Base-by-base conservation (phyloP, 2,113 vertebrate genomes). In the Oryctolagus cuniculus region DNA sequence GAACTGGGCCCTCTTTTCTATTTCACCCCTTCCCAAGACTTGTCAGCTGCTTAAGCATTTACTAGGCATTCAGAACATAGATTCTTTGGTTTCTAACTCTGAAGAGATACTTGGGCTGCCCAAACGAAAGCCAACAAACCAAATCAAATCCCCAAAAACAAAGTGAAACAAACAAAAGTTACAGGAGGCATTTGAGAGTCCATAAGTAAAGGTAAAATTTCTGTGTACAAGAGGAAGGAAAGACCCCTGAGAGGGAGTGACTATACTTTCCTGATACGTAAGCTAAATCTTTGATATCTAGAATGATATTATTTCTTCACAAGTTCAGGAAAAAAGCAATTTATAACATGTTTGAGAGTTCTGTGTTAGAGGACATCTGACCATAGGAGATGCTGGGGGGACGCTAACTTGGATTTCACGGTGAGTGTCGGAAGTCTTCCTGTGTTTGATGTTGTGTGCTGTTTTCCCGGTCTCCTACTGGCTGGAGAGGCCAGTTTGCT, bases 41-140 rank as follows among this genome's bases (percentile, higher is more conserved):
- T 69, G 31, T 66, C 78, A 67, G 24, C 36, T 90, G 34, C 77
- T 73, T 83, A 83, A 72, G 11, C 64, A 93, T 83, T 84, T 87
- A 87, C 64, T 63, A 66, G 69, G 1, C 19, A 88, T 81, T 55
- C 67, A 85, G n/a, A 80, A 93, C 61, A 89, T 53, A 75, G 51
- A 93, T 66, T 83, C 10, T 88, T 93, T 81, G 64, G 22, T 87
- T 93, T 74, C 12, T 53, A 87, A 64, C 38, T 82, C 73, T n/a
- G 79, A 80, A 75, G 67, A 82, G 51, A 95, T 66, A 2, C 6
- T 70, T 72, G 44, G 17, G 21, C 21, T 85, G 34, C 24, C n/a
- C 67, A 64, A 66, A 78, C 66, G 36, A 38, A 87, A 67, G 38
- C 64, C 79, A 74, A 53, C 36, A 77, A 90, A 90, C 79, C 2